These are phyloP conservation scores for Marmota flaviventris DNA, from an alignment of 2,113 vertebrate species.

Conservation along the genomic window DNA sequence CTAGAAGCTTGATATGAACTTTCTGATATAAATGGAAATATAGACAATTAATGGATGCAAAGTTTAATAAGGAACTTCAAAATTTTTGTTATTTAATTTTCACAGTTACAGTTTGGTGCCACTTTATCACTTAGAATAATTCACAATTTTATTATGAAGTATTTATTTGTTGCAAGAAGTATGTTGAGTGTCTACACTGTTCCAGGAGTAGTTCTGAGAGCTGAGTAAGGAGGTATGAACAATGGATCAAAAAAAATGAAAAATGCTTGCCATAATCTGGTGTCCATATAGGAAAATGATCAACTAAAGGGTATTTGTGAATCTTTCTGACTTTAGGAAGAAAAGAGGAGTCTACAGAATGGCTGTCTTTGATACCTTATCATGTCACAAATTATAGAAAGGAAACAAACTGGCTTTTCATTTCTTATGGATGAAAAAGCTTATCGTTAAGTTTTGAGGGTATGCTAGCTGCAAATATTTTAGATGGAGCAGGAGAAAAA, in stretches of 20 bases:
- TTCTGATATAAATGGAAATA: background rate
- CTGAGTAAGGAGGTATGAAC: background rate
- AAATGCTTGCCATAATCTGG: background rate
- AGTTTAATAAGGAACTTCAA: background rate
- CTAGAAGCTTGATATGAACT: background rate
- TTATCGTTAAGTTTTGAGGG: background rate
- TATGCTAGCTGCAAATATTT: background rate
- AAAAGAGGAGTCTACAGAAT: background rate
- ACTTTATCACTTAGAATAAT: background rate
- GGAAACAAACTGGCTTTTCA: background rate
- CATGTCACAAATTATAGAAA: background rate
- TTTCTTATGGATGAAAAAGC: background rate
- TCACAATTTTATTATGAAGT: background rate
- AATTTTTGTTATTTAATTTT: background rate
- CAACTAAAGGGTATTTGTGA: too few relatives aligned
- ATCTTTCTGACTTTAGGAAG: background rate
- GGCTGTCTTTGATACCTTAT: background rate
- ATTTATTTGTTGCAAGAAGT: background rate
- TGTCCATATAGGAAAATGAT: background rate
- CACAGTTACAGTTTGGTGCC: background rate
- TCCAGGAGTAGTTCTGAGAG: background rate
- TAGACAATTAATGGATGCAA: background rate
- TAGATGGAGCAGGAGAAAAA: background rate
- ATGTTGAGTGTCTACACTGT: background rate
- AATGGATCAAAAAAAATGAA: background rate